phyloP scores from a whole-genome alignment of 2,113 vertebrate species.

The Circaetus cinerascens region DNA sequence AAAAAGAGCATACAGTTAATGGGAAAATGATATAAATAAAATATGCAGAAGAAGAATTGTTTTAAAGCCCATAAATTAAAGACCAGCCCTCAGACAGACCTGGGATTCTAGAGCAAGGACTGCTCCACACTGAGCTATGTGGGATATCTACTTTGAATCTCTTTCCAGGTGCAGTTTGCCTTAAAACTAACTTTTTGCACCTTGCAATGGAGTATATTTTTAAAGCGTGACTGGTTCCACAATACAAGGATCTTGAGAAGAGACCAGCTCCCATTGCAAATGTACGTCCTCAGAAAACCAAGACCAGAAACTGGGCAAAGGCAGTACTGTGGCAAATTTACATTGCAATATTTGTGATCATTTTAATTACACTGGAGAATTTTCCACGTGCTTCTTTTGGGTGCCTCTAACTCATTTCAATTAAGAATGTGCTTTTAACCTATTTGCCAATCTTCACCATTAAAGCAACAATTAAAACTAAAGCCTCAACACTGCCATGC shows the following conservation, averaged over 20 bases:
- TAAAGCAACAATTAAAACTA: not conserved
- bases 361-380: not conserved
- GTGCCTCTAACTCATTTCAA: too few relatives aligned
- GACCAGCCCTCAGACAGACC: not conserved
- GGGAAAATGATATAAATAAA: not conserved
- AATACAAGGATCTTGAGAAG: not conserved
- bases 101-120: not conserved
- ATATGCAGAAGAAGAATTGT: not conserved
- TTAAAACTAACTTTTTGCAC: not conserved
- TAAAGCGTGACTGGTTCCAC: rapidly evolving
- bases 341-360: not conserved
- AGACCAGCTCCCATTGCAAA: not conserved
- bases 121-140: not conserved
- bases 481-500: not conserved
- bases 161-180: not conserved
- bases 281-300: not conserved
- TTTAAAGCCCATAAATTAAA: not conserved
- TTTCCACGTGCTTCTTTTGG: not conserved
- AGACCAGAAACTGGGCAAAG: not conserved
- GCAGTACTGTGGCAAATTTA: not conserved
- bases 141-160: not conserved
- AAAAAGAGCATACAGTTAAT: not conserved
- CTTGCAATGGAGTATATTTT: not conserved
- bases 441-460: not conserved
- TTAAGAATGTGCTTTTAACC: not conserved